A percentile compares a stretch with the other conserved stretches of the same genome.
Evolutionary conservation across 2,797 vertebrate species (phyloP).

Genomic region (Pseudochirops cupreus): DNA sequence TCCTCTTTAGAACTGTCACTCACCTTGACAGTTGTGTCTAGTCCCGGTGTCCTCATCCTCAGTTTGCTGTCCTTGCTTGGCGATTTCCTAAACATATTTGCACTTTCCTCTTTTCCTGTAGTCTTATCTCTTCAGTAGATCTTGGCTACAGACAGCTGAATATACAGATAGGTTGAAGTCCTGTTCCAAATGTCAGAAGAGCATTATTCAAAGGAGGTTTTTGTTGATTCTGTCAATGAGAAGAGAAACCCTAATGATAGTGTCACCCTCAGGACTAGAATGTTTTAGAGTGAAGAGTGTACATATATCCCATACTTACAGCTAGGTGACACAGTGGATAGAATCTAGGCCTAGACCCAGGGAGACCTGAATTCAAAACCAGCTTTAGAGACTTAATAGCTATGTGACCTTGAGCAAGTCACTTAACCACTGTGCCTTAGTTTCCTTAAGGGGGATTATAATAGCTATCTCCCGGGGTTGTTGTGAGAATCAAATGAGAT

Average conservation of each 20-base stretch:
- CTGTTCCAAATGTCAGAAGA: background rate
- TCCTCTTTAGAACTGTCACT: slow-evolving; percentile 13
- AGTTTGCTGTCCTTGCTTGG: background rate
- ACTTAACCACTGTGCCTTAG: background rate
- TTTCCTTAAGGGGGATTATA: background rate
- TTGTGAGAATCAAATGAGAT: background rate
- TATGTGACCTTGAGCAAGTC: background rate
- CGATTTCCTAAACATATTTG: background rate
- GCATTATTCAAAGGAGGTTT: slow-evolving; percentile 3
- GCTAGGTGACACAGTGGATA: background rate
- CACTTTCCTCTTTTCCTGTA: background rate
- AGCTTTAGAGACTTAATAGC: background rate
- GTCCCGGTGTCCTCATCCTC: slow-evolving; percentile 3
- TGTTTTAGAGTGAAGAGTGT: background rate
- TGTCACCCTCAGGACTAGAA: slow-evolving; percentile 18
- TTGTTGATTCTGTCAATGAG: background rate
- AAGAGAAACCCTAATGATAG: background rate
- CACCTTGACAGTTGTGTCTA: slow-evolving; percentile 9
- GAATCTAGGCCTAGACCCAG: background rate
- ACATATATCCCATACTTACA: background rate
- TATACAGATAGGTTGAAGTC: slow-evolving; percentile 48
- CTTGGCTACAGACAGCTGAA: slow-evolving; percentile 33
- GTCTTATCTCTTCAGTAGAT: slow-evolving; percentile 29
- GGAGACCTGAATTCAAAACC: background rate
- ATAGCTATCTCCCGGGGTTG: background rate